These are phyloP conservation scores for Papilio helenus DNA, from an alignment of 1,140 invertebrate species.

Conservation along the genomic window DNA sequence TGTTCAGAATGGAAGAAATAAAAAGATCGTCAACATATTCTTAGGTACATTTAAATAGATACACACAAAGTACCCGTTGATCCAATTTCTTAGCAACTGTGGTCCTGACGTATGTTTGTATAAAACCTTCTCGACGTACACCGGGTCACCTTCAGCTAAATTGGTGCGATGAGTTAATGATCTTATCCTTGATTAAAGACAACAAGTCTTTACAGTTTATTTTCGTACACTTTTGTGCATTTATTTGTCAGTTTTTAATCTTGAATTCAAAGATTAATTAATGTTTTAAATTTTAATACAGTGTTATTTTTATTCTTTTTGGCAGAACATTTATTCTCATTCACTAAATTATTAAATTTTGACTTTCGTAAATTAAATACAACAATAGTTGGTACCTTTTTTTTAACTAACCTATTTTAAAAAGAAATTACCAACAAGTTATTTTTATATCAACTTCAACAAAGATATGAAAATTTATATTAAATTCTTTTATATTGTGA, in stretches of 20 bases:
- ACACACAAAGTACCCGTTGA: background rate
- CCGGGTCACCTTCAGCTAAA: slow-evolving; percentile 19
- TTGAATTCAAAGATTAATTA: too few relatives aligned
- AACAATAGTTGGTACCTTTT: too few relatives aligned
- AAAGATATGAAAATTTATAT: slow-evolving; percentile 18
- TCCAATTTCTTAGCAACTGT: background rate
- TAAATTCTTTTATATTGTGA: slow-evolving; percentile 17
- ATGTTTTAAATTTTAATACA: too few relatives aligned
- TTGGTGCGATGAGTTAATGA: slow-evolving; percentile 25
- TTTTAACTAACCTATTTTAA: background rate
- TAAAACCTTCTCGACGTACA: background rate
- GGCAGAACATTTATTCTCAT: background rate
- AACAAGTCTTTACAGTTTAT: slow-evolving; percentile 12
- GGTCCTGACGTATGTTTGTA: background rate
- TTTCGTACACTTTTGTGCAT: background rate
- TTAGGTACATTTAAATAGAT: too few relatives aligned
- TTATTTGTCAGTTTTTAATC: slow-evolving; percentile 2
- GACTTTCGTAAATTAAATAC: too few relatives aligned
- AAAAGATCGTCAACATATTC: background rate
- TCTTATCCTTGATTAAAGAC: slow-evolving; percentile 21
- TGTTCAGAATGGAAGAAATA: background rate
- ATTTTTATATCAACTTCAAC: background rate
- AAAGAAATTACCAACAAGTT: background rate
- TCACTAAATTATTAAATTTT: too few relatives aligned
- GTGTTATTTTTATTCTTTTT: background rate